A percentile compares a stretch with the other conserved stretches of the same genome.
phyloP scores from a whole-genome alignment of 2,113 vertebrate species.

The Lasiurus borealis region DNA sequence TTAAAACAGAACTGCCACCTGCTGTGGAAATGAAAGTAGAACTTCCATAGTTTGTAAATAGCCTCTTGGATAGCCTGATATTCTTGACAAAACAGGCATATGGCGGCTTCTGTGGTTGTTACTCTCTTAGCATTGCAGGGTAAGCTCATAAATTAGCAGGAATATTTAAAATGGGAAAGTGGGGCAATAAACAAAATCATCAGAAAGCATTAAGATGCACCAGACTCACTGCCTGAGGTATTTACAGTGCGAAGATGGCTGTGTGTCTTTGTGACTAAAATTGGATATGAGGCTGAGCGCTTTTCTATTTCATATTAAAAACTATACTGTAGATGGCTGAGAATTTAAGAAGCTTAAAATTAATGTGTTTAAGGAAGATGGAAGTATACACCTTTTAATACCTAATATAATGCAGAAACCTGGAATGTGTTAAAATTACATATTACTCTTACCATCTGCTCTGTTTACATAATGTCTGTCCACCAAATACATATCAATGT shows the following conservation, averaged over 20 bases:
- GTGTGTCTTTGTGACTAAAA: constrained; percentile 50
- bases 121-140: not conserved
- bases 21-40: not conserved
- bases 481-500: no score
- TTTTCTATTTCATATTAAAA: constrained; percentile 60
- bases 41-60: not conserved
- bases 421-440: constrained; percentile 62
- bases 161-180: constrained; percentile 51
- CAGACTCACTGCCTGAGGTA: not conserved
- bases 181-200: not conserved
- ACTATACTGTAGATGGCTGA: not conserved
- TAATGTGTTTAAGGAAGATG: constrained; percentile 51
- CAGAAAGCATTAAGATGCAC: not conserved
- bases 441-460: constrained; percentile 57
- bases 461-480: not conserved
- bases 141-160: not conserved
- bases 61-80: not conserved
- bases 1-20: not conserved
- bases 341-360: constrained; percentile 64
- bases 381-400: constrained; percentile 46
- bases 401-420: not conserved
- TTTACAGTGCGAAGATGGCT: constrained; percentile 17
- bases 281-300: not conserved
- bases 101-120: not conserved
- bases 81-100: not conserved